A percentile compares a stretch with the other conserved stretches of the same genome.
These are phyloP conservation scores for Epinephelus moara DNA, from an alignment of 2,113 vertebrate species.

Conservation along the genomic window DNA sequence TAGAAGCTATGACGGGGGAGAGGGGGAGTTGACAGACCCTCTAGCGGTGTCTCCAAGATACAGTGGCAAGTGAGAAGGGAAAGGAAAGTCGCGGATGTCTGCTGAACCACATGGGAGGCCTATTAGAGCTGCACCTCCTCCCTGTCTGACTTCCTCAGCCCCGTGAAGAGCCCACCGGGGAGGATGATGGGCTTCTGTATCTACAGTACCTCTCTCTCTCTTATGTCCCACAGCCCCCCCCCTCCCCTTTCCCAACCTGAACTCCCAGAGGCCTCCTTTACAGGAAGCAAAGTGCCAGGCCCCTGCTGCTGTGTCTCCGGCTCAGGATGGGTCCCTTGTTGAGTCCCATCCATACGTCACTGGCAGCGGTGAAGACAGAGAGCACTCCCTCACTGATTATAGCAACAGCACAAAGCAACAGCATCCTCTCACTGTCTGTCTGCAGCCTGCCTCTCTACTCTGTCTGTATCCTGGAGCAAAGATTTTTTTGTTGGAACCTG, in stretches of 20 bases:
- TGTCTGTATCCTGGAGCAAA: constrained; percentile 47
- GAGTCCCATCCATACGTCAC: constrained; percentile 73
- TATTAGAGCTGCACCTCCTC: constrained; percentile 61
- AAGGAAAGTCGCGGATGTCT: constrained; percentile 49
- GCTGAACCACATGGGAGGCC: constrained; percentile 60
- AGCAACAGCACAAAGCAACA: constrained; percentile 57
- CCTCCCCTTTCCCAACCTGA: constrained; percentile 6
- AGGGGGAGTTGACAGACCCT: constrained; percentile 49
- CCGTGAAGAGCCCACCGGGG: constrained; percentile 65
- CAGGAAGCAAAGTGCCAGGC: constrained; percentile 65
- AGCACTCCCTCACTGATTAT: constrained; percentile 62
- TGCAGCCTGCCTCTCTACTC: constrained; percentile 45
- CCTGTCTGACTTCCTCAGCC: constrained; percentile 65
- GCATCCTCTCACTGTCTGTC: constrained; percentile 49
- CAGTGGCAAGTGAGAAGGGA: constrained; percentile 47
- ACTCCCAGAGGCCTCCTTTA: constrained; percentile 63
- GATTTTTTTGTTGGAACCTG: constrained; percentile 35
- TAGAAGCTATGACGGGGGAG: constrained; percentile 2
- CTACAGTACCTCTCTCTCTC: constrained; percentile 28
- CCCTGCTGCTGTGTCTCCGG: constrained; percentile 71
- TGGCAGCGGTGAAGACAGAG: constrained; percentile 46
- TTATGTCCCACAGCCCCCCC: no score
- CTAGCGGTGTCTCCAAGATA: constrained; percentile 80
- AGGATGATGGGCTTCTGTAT: constrained; percentile 42
- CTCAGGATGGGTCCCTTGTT: constrained; percentile 75